These are phyloP conservation scores for Dasyurus viverrinus DNA, from an alignment of 2,113 vertebrate species.

Conservation along the genomic window DNA sequence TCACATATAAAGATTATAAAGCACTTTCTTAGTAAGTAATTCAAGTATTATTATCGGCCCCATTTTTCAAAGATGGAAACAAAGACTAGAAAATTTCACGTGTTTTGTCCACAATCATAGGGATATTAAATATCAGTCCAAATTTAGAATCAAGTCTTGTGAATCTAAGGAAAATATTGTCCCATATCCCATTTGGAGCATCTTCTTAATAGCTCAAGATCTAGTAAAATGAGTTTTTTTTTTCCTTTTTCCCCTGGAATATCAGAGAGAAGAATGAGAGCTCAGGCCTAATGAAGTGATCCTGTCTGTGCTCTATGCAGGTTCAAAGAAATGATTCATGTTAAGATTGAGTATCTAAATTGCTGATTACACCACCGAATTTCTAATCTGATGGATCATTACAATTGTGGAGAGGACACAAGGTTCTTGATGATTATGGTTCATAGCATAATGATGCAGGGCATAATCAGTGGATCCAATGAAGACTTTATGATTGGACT, in stretches of 20 bases:
- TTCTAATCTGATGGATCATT: neutral
- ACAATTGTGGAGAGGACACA: neutral
- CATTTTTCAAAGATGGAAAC: neutral
- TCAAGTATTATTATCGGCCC: neutral
- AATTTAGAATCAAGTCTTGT: neutral
- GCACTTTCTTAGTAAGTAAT: neutral
- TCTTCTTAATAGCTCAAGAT: neutral
- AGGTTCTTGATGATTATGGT: neutral
- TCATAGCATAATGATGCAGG: neutral
- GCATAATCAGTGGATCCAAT: neutral
- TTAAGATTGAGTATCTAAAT: neutral
- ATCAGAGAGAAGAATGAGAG: neutral
- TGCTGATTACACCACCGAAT: neutral
- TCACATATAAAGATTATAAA: neutral
- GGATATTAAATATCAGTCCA: neutral
- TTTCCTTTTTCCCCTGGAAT: neutral
- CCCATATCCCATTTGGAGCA: neutral
- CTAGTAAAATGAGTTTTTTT: neutral
- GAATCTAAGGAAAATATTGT: neutral
- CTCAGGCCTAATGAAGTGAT: neutral
- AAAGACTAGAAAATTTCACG: neutral
- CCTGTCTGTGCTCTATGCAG: neutral
- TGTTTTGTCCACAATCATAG: neutral
- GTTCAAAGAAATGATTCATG: neutral
- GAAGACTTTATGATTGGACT: neutral